phyloP scores from a whole-genome alignment of 2,113 vertebrate species.

The rat (Rattus norvegicus) region DNA sequence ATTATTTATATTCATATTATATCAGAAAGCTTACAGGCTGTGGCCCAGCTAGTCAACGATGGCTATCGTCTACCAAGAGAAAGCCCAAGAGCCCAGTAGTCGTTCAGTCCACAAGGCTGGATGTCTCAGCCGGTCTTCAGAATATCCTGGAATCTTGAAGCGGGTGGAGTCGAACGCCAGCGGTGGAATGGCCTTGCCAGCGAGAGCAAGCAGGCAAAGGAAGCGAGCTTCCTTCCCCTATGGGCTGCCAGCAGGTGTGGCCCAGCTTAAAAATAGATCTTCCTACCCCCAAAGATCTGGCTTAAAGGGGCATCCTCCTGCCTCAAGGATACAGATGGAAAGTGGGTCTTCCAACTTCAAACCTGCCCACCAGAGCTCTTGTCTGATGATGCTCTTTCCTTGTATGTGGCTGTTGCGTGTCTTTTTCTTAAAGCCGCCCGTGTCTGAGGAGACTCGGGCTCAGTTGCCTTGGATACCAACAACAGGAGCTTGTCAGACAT shows the following conservation, averaged over 20 bases:
- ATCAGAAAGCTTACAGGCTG: not conserved
- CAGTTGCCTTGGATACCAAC: not conserved
- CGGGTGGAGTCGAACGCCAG: not conserved
- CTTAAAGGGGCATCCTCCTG: not conserved
- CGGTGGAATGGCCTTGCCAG: not conserved
- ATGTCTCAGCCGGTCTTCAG: too few species aligned
- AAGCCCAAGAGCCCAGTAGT: too few species aligned
- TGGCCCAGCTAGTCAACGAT: not conserved
- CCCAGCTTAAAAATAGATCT: not conserved
- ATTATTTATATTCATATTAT: too few species aligned
- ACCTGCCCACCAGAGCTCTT: fast-evolving
- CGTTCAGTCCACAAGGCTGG: too few species aligned
- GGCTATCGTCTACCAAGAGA: not conserved
- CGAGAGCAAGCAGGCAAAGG: not conserved
- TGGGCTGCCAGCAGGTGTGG: not conserved
- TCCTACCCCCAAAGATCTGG: not conserved
- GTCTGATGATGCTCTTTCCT: not conserved
- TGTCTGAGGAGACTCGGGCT: not conserved
- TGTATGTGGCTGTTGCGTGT: fast-evolving
- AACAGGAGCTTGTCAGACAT: fast-evolving
- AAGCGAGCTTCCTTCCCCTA: not conserved
- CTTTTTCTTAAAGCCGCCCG: not conserved
- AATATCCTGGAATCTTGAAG: too few species aligned
- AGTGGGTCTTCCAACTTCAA: too few species aligned
- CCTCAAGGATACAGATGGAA: not conserved